Evolutionary conservation across 2,113 vertebrate species (phyloP).

Genomic region (Taxidea taxus): DNA sequence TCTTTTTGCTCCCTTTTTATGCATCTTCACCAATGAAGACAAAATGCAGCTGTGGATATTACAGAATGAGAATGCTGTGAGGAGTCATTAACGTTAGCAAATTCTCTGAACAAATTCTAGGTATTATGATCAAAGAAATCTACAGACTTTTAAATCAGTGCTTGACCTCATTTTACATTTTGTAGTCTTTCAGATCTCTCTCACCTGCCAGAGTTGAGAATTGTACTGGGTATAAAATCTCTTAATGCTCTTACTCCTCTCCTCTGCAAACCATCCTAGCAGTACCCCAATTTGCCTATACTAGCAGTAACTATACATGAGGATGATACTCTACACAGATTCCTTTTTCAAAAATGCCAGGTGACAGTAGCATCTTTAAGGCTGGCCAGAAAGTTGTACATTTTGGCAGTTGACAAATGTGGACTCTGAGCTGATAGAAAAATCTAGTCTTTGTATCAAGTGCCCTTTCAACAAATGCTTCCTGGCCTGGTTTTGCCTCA

Average conservation of each 20-base stretch:
- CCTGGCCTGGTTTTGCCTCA: neutral
- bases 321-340: neutral
- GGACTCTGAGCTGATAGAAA: neutral
- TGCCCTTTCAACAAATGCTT: neutral
- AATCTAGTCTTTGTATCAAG: neutral
- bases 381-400: neutral
- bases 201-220: neutral
- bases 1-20: constrained; percentile 23
- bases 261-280: neutral
- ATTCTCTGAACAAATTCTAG: neutral
- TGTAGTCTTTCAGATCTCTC: neutral
- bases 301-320: neutral
- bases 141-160: neutral
- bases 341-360: neutral
- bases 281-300: neutral
- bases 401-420: neutral
- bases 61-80: neutral
- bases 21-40: constrained; percentile 1
- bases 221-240: neutral
- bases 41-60: constrained; percentile 14
- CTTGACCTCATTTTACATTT: neutral
- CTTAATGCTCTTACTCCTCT: neutral
- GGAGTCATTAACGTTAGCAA: neutral
- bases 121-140: constrained; percentile 13
- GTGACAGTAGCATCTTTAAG: neutral